Base-by-base conservation (phyloP, 2,888 invertebrate genomes). In the Schizaphis graminum region DNA sequence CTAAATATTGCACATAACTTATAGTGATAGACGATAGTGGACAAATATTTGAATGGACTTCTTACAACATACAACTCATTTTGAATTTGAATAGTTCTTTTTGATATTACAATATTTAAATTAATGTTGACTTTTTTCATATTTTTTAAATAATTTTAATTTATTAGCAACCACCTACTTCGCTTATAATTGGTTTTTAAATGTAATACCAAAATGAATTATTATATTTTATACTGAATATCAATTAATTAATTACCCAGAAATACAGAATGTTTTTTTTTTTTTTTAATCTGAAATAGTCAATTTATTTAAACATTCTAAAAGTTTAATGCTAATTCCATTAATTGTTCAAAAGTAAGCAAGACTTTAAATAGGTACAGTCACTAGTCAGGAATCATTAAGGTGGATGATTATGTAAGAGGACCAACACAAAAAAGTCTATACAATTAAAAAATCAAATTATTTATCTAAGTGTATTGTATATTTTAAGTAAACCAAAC, bases 401-500 rank as follows among this genome's bases (percentile, higher is more conserved):
- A 77, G 16, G 5, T 3, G 21, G 35, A 7, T 3, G 21, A 77
- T 35, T 21, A 35, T 35, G 67, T 35, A 77, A 21, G 11, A n/a
- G 61, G 67, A 67, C 16, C 13, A 67, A n/a, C 21, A 35, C n/a
- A 61, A 61, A 0, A 77, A 1, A 77, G 21, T 77, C 21, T 35
- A 77, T 24, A 28, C 7, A 47, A 57, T 24, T 86, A 49, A 56
- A 47, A 92, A 87, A 41, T 24, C 3, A 44, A 89, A 56, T 77
- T 89, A 24, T 88, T 88, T 53, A 87, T 44, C 77, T 93, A 89
- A 57, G 21, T n/a, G n/a, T 89, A 90, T 94, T 90, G 89, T 94
- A 91, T 94, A 94, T 94, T 94, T 94, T 91, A 90, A 94, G 49
- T 94, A 94, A 94, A 67, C 84, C 85, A 89, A 61, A 86, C 21